Percentiles rank a stretch among this genome's conserved stretches.
Evolutionary conservation across 1,140 invertebrate species (phyloP).

Genomic region (Neotoxoptera formosana): DNA sequence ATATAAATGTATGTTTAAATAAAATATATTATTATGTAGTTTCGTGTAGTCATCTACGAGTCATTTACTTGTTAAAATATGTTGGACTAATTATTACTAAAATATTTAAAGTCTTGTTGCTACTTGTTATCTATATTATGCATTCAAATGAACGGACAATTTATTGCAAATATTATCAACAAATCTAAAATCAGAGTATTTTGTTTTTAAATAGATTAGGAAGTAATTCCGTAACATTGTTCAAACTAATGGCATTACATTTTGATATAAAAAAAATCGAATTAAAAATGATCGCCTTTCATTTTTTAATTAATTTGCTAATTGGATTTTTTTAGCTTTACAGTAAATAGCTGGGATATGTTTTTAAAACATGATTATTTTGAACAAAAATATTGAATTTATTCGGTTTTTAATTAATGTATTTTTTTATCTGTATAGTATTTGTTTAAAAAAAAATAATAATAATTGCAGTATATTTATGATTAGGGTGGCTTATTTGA

Average conservation of each 20-base stretch:
- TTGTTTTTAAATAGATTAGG: neutral
- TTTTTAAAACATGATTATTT: neutral
- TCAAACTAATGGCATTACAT: neutral
- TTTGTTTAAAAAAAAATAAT: neutral
- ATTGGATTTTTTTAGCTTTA: neutral
- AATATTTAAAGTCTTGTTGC: neutral
- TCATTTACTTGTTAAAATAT: neutral
- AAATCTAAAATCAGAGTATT: neutral
- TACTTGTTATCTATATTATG: neutral
- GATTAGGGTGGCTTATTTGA: neutral
- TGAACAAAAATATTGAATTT: neutral
- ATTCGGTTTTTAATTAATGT: neutral
- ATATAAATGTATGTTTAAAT: neutral
- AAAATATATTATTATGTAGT: neutral
- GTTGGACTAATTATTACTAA: neutral
- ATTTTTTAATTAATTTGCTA: slow-evolving; percentile 5
- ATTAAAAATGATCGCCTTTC: neutral
- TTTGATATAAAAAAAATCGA: neutral
- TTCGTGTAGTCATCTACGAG: too few species aligned
- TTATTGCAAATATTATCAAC: neutral
- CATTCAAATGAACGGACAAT: neutral
- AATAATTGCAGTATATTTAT: neutral
- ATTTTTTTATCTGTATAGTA: neutral
- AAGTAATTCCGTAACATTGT: neutral
- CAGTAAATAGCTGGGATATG: neutral